Base-by-base conservation (phyloP, 2,888 invertebrate genomes). In the Ditylenchus weischeri region DNA sequence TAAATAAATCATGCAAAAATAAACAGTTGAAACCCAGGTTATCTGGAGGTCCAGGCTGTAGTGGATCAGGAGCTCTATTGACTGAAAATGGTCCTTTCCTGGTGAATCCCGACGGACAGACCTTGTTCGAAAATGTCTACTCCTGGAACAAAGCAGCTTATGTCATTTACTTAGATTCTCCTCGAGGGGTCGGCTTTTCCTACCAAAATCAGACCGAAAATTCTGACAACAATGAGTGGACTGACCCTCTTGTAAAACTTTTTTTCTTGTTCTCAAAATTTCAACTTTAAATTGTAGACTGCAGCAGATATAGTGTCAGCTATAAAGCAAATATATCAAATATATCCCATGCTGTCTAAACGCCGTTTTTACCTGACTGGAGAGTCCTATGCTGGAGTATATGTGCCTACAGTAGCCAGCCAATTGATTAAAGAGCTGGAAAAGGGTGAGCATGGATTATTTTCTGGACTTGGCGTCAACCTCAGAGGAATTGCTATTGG, bases 171-270 rank as follows among this genome's bases (percentile, higher is more conserved):
- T 72, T 87, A 69, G 86, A 87, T 74, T 83, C 86, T 2, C 86
- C 86, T 29, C 84, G 86, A 57, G 84, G 85, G 43, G 86, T 87
- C 63, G 86, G 86, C n/a, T 86, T 83, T 75, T 86, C 86, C 0
- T 87, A 85, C 72, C 81, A 85, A 29, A 78, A 78, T 54, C 81
- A 60, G 19, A 71, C 67, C 11, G 73, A 69, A 47, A 76, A 75
- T 66, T 66, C 62, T 23, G 64, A 72, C 19, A 70, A 64, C 0
- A 11, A n/a, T 15, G 65, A 57, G 0, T 77, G 71, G 71, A 72
- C 73, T 69, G 79, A 80, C 47, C 72, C 21, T 15, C 54, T 54
- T 21, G 54, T 54, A 10, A 54, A 18, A 11, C 10, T 7, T 2
- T 54, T 29, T 23, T 54, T 29, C 7, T 13, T 54, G 1, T 54